These are phyloP conservation scores for Erebia ligea DNA, from an alignment of 2,888 invertebrate species.

Conservation along the genomic window DNA sequence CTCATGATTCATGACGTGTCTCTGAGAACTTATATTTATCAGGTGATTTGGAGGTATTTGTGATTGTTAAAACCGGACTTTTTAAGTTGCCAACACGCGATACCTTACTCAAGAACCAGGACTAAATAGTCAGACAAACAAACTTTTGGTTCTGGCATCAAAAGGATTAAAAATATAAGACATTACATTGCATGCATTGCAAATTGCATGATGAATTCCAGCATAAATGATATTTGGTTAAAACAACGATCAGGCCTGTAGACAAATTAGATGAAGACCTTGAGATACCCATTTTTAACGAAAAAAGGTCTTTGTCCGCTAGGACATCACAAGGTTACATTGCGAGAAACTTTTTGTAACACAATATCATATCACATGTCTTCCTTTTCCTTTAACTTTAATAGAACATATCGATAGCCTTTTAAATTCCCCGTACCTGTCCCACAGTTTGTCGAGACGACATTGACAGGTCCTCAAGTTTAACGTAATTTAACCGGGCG, in stretches of 20 bases:
- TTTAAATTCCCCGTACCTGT: slow-evolving; percentile 47
- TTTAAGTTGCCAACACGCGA: slow-evolving; percentile 14
- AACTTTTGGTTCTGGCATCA: not conserved
- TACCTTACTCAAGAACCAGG: not conserved
- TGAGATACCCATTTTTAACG: slow-evolving; percentile 7
- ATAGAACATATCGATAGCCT: slow-evolving; percentile 37
- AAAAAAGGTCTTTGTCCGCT: slow-evolving; percentile 19
- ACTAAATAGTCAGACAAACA: not conserved
- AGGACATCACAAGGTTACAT: slow-evolving; percentile 27
- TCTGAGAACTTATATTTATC: slow-evolving; percentile 15
- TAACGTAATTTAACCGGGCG: slow-evolving; percentile 66
- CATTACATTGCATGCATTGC: too few species aligned
- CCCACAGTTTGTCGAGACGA: slow-evolving; percentile 54
- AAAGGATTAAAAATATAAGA: not conserved
- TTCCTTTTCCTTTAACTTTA: slow-evolving; percentile 34
- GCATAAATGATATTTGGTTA: not conserved
- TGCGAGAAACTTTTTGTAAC: slow-evolving; percentile 26
- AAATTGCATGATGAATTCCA: too few species aligned
- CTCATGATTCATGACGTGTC: not conserved
- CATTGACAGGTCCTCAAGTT: slow-evolving; percentile 70
- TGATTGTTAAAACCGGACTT: slow-evolving; percentile 4
- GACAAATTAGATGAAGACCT: slow-evolving; percentile 8
- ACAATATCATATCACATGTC: slow-evolving; percentile 34
- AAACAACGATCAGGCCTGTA: not conserved
- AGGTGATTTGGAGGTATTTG: slow-evolving; percentile 10